Evolutionary conservation across 1,140 invertebrate genomes (phyloP).

Genomic region (Heliconius hermathena): DNA sequence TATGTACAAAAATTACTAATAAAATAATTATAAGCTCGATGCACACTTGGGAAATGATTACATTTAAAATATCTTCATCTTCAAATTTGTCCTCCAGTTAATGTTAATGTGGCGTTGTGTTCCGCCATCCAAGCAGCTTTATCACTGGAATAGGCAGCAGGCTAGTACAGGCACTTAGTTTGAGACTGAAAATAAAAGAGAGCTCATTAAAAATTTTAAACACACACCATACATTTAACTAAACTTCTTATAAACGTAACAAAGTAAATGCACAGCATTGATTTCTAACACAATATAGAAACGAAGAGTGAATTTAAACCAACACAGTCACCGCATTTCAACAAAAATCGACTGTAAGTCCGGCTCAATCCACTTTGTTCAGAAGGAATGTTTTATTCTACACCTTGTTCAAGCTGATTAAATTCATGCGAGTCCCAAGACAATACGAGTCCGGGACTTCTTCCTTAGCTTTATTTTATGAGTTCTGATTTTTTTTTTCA

Average conservation of each 20-base stretch:
- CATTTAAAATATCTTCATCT: no score
- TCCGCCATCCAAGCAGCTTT: no score
- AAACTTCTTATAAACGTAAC: constrained; percentile 1
- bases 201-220: background rate
- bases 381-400: constrained; percentile 48
- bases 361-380: constrained; percentile 46
- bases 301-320: constrained; percentile 23
- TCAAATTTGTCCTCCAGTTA: no score
- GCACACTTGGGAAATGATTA: no score
- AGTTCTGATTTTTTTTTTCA: constrained; percentile 31
- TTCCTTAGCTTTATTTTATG: constrained; percentile 36
- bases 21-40: no score
- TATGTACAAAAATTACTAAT: no score
- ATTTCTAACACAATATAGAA: constrained; percentile 7
- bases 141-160: no score
- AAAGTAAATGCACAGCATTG: constrained; percentile 11
- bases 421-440: constrained; percentile 47
- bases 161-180: background rate
- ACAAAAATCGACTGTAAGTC: constrained; percentile 42
- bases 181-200: background rate
- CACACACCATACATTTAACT: background rate
- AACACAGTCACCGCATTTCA: constrained; percentile 37
- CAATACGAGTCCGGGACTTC: constrained; percentile 32
- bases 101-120: no score
- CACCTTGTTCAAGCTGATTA: constrained; percentile 53